Percentiles rank a stretch among this genome's conserved stretches.
phyloP scores from a whole-genome alignment of 2,113 vertebrate genomes.

The Plotosus lineatus region DNA sequence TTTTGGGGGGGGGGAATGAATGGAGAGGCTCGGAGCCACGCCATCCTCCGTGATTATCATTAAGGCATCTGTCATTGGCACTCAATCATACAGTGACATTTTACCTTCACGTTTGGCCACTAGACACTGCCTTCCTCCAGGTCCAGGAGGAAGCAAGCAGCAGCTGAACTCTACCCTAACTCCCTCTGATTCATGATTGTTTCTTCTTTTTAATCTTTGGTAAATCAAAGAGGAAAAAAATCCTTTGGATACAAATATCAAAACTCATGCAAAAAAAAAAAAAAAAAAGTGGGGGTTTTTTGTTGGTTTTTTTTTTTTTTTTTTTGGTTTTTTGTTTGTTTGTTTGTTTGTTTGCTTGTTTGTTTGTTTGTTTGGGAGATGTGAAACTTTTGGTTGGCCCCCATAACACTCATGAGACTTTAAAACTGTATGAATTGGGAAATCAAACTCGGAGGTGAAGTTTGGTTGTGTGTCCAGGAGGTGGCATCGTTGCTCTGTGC shows the following conservation, averaged over 20 bases:
- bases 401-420: slow-evolving; percentile 21
- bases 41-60: slow-evolving; percentile 79
- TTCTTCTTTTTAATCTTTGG: slow-evolving; percentile 52
- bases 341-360: too few relatives aligned
- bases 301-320: too few relatives aligned
- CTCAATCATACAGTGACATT: slow-evolving; percentile 79
- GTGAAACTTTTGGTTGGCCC: slow-evolving; percentile 37
- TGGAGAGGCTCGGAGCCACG: slow-evolving; percentile 56
- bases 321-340: too few relatives aligned
- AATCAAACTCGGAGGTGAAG: neutral
- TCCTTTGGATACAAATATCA: slow-evolving; percentile 40
- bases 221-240: slow-evolving; percentile 42
- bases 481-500: slow-evolving; percentile 53
- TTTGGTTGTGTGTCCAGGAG: slow-evolving; percentile 42
- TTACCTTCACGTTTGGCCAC: slow-evolving; percentile 78
- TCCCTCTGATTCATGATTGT: slow-evolving; percentile 68
- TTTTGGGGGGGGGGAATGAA: neutral
- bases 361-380: slow-evolving; percentile 34
- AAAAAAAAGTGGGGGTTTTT: slow-evolving; percentile 12
- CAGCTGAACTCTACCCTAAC: slow-evolving; percentile 45
- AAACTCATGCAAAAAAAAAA: slow-evolving; percentile 22
- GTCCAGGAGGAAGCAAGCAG: slow-evolving; percentile 39
- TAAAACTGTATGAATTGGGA: neutral
- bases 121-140: slow-evolving; percentile 63
- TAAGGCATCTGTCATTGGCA: slow-evolving; percentile 99